phyloP scores from a whole-genome alignment of 2,113 vertebrate genomes.

The Neogobius melanostomus region DNA sequence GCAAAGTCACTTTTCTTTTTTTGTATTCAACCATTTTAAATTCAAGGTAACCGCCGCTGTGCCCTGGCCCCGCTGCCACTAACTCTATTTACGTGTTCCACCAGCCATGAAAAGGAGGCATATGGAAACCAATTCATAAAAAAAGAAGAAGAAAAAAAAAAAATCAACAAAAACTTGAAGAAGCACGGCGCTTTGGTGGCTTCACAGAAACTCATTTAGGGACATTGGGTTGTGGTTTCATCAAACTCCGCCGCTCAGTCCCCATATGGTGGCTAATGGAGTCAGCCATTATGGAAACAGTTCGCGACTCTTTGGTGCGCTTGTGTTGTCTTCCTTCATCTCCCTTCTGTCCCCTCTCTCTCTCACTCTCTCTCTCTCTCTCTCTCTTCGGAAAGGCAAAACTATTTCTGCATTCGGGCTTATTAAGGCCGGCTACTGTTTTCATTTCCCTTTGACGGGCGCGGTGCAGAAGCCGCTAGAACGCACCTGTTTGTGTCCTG shows the following conservation, averaged over 20 bases:
- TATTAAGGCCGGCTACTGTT: slow-evolving; percentile 7
- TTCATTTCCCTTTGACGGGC: slow-evolving; percentile 30
- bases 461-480: not conserved
- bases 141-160: slow-evolving; percentile 6
- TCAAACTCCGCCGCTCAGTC: slow-evolving; percentile 15
- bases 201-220: slow-evolving; percentile 12
- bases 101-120: slow-evolving; percentile 17
- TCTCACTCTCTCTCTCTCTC: too few relatives aligned
- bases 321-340: slow-evolving; percentile 2
- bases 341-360: slow-evolving; percentile 1
- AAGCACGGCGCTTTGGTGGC: slow-evolving; percentile 8
- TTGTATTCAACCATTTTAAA: slow-evolving; percentile 28
- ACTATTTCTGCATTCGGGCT: slow-evolving; percentile 7
- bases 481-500: not conserved
- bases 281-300: slow-evolving; percentile 21
- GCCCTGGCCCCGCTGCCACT: slow-evolving; percentile 4
- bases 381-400: not conserved
- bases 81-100: slow-evolving; percentile 26
- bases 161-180: not conserved
- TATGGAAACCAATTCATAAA: not conserved
- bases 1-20: not conserved
- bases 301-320: slow-evolving; percentile 8
- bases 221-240: slow-evolving; percentile 14
- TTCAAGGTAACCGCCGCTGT: slow-evolving; percentile 12
- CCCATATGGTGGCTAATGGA: slow-evolving; percentile 18